phyloP scores from a whole-genome alignment of 2,888 invertebrate genomes.

The Brachypalpus laphriformis region DNA sequence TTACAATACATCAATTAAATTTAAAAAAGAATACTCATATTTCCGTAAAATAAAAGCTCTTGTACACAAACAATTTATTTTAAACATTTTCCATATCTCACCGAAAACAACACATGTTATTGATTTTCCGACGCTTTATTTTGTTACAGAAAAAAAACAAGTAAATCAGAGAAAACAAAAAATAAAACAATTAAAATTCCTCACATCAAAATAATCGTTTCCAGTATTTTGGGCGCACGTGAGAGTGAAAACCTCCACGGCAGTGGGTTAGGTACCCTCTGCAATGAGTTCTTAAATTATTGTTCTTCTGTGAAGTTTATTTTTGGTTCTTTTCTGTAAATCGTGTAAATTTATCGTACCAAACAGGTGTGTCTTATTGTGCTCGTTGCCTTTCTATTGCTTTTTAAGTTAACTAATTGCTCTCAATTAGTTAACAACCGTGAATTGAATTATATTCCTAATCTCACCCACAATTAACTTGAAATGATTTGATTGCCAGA shows the following conservation, averaged over 20 bases:
- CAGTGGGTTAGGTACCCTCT: background rate
- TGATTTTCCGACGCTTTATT: background rate
- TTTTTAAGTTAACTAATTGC: conserved; percentile 26
- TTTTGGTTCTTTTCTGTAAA: background rate
- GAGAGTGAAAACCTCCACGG: background rate
- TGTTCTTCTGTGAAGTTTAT: conserved; percentile 9
- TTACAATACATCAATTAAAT: too few species aligned
- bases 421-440: conserved; percentile 18
- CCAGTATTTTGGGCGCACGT: background rate
- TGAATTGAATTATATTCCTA: conserved; percentile 4
- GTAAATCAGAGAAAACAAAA: background rate
- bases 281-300: background rate
- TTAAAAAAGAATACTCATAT: too few species aligned
- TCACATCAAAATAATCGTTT: background rate
- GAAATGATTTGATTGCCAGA: background rate
- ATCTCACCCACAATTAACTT: background rate
- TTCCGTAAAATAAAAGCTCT: too few species aligned
- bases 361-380: conserved; percentile 34
- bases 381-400: conserved; percentile 9
- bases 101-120: background rate
- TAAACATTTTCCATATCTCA: background rate
- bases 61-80: background rate
- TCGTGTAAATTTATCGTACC: conserved; percentile 8
- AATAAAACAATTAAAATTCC: conserved; percentile 7
- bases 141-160: background rate